These are phyloP conservation scores for Gambusia affinis DNA, from an alignment of 2,113 vertebrate species.

Conservation along the genomic window DNA sequence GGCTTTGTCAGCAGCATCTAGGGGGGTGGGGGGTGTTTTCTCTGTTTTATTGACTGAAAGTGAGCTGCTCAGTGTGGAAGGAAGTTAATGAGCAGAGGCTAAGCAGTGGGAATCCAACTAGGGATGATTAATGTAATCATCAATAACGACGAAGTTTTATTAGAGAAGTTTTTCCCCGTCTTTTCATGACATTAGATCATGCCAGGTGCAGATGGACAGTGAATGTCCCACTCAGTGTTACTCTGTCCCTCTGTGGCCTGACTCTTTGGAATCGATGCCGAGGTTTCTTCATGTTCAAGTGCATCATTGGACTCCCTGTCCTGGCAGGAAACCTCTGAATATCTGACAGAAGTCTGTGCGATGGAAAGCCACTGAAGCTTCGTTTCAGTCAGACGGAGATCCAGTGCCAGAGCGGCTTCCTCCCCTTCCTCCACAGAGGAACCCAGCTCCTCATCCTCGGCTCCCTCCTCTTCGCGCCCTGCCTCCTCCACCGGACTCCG, in stretches of 20 bases:
- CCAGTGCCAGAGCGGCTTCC: conserved; percentile 59
- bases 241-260: conserved; percentile 6
- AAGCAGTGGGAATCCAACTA: conserved; percentile 30
- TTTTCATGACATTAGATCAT: conserved; percentile 48
- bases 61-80: conserved; percentile 26
- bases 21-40: conserved; percentile 9
- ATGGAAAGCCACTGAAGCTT: conserved; percentile 51
- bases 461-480: conserved; percentile 60
- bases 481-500: conserved; percentile 68
- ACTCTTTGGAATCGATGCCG: conserved; percentile 26
- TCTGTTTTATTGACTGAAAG: conserved; percentile 45
- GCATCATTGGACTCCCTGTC: conserved; percentile 12
- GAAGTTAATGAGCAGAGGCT: conserved; percentile 14
- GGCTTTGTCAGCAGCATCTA: conserved; percentile 39
- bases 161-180: conserved; percentile 16
- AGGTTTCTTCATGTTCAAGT: conserved; percentile 20
- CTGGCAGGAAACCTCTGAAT: conserved; percentile 26
- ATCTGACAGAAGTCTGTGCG: conserved; percentile 39
- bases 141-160: conserved; percentile 22
- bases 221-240: conserved; percentile 49
- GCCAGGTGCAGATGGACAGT: conserved; percentile 51
- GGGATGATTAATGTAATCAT: conserved; percentile 47
- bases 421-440: conserved; percentile 74
- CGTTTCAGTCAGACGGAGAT: conserved; percentile 48
- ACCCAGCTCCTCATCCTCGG: conserved; percentile 56